Evolutionary conservation across 2,113 vertebrate genomes (phyloP), one percentile per base, ranked within the genome.

Genomic region (Pimephales promelas): DNA sequence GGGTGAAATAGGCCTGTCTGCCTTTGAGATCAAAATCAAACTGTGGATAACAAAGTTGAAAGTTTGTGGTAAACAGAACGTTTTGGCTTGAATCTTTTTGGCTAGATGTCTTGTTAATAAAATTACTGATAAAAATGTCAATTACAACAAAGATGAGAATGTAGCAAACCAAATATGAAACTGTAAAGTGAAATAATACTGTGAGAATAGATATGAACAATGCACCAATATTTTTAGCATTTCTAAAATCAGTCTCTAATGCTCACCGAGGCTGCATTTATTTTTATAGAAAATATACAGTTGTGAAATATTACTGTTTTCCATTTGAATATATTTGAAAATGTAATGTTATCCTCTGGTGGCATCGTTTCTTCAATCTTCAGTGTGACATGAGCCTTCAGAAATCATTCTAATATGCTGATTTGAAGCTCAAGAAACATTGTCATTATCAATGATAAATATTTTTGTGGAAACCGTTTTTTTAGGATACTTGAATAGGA

Each of bases 1-100:
- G 66, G 54, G 40, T 8, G 64, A 49, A 73, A 54, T 62, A 4
- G 14, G 24, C 2, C n/a, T 61, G 24, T 24, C 54, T 62, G 22
- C 6, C 73, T 54, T 43, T 52, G 18, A 74, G 59, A 77, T 82
- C 61, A 68, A 1, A 77, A 77, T 82, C 61, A 68, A 1, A 77
- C 5, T 22, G 14, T 18, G 28, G 7, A 54, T 57, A n/a, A n/a
- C n/a, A 43, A 8, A 47, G 11, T 49, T 18, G 24, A 54, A 59
- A 74, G 49, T 36, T 13, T 40, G 18, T 45, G 56, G 34, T 40
- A 61, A 82, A 59, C 72, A 9, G 7, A 73, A 28, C 54, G 16
- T 11, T 22, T 54, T 6, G 36, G 31, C 31, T 8, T 56, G 20
- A 34, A 76, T 76, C 20, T 40, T 9, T 40, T 40, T 40, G 40